Evolutionary conservation across 2,797 vertebrate species (phyloP), one percentile per base, ranked within the genome.

Genomic region (Garrulus glandarius): DNA sequence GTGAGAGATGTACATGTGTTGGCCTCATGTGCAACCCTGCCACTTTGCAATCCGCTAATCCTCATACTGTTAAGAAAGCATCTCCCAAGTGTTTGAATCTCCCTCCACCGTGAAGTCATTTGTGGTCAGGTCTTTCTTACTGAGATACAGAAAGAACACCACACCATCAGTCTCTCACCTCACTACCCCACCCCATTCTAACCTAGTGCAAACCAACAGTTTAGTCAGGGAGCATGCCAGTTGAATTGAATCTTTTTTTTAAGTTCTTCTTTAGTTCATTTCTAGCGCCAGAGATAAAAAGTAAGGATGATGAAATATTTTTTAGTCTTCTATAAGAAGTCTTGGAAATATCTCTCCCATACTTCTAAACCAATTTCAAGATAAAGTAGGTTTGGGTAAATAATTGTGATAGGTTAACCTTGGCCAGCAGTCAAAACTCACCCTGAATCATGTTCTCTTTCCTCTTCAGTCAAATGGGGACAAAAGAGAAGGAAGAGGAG

Each of bases 51-150:
- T 14, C 20, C 32, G 56, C 7, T 41, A 56, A 76, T 12, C 4
- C 16, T 79, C 26, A n/a, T 3, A 18, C 4, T 1, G 0, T 1
- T 61, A 13, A 78, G 15, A 65, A 65, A 53, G 3, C 18, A 36
- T 12, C 5, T 47, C 21, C 5, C 23, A 61, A 16, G 26, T 5
- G 3, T 44, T 86, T 67, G 41, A 46, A 32, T 5, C 3, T 22
- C 7, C 10, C 1, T 2, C 10, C 7, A 11, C 5, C 23, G n/a
- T 29, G 12, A 69, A 69, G 34, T 3, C 13, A 13, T 49, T 79
- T 61, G 29, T 44, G 27, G 5, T 41, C 57, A 70, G 11, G 4
- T 6, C 13, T 47, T 78, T 57, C 29, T 80, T 71, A 46, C 9
- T n/a, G 43, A 61, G 20, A 17, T 57, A 9, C 15, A 36, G 34